Evolutionary conservation across 2,888 invertebrate genomes (phyloP).

Genomic region (Chesias legatella): DNA sequence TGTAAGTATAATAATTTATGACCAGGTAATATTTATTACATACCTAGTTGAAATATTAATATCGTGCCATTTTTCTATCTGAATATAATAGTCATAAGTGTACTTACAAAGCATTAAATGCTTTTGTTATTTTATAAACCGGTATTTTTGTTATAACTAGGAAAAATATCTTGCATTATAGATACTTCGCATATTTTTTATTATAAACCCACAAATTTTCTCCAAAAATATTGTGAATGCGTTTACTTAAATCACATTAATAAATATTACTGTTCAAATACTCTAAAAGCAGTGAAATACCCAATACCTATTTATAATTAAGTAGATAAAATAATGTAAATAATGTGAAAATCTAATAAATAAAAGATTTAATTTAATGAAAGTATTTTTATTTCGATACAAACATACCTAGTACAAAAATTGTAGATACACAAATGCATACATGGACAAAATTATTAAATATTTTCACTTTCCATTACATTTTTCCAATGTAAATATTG

Average conservation of each 20-base stretch:
- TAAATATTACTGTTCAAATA: no score
- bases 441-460: no score
- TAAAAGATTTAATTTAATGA: conserved; percentile 17
- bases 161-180: no score
- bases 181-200: no score
- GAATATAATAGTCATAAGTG: conserved; percentile 7
- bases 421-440: no score
- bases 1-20: conserved; percentile 18
- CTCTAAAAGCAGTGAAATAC: not conserved
- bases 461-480: no score
- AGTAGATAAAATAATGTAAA: conserved; percentile 26
- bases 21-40: conserved; percentile 14
- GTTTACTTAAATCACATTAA: no score
- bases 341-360: conserved; percentile 24
- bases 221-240: no score
- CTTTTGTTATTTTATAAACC: conserved; percentile 5
- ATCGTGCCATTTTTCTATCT: conserved; percentile 14
- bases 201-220: no score
- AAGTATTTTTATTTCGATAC: conserved; percentile 14
- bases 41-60: conserved; percentile 10
- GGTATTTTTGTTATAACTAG: not conserved
- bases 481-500: no score
- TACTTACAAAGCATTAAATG: conserved; percentile 25
- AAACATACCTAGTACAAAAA: not conserved
- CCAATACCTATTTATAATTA: conserved; percentile 6